Percentiles rank a stretch among this genome's conserved stretches.
Conservation (phyloP, 2,113 vertebrate genomes). For the Chloropsis hardwickii region DNA sequence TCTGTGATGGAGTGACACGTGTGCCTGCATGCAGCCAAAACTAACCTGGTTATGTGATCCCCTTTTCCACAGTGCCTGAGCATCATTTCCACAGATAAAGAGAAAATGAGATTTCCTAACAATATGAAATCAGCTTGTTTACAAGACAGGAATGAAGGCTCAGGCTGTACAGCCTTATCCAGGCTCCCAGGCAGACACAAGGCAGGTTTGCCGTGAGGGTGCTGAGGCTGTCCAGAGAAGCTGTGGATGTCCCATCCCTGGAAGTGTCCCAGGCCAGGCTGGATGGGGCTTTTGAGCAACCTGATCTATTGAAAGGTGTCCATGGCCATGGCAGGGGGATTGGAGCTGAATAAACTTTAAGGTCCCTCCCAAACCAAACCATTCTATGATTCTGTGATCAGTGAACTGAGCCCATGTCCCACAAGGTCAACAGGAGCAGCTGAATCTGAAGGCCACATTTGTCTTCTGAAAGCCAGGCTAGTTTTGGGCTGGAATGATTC, state of each 20-base stretch:
- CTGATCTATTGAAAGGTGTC: not conserved
- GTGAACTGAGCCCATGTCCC: accelerated
- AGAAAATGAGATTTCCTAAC: not conserved
- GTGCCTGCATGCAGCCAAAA: not conserved
- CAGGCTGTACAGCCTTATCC: not conserved
- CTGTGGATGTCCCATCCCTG: not conserved
- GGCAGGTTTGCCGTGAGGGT: not conserved
- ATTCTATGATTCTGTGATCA: not conserved
- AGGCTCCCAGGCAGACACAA: not conserved
- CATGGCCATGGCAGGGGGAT: not conserved
- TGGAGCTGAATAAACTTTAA: not conserved
- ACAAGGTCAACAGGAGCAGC: not conserved
- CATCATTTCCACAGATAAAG: not conserved
- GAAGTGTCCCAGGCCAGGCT: not conserved
- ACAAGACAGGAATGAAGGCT: not conserved
- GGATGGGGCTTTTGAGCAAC: not conserved
- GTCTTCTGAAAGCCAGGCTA: not conserved
- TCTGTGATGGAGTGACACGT: not conserved
- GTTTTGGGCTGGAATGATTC: not conserved
- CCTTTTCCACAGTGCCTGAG: not conserved
- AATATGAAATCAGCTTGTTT: not conserved
- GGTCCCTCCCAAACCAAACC: not conserved
- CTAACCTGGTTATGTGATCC: not conserved
- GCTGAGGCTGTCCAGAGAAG: not conserved
- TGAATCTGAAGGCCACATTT: not conserved